phyloP scores from a whole-genome alignment of 2,888 invertebrate species.

The Epirrita christyi region DNA sequence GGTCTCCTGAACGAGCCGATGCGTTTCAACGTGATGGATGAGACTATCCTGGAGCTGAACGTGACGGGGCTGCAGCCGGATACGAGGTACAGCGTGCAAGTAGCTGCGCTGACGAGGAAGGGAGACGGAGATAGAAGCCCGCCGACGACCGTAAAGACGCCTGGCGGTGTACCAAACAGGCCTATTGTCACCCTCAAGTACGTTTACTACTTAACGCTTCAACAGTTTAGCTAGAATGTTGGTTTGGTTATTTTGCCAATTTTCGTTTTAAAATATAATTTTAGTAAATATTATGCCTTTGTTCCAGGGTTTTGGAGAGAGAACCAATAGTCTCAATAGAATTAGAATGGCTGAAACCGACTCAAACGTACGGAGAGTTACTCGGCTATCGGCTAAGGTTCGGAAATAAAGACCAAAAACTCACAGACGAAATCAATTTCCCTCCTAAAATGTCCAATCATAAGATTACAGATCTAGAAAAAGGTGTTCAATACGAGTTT shows the following conservation, averaged over 20 bases:
- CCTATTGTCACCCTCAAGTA: constrained; percentile 93
- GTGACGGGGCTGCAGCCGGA: constrained; percentile 97
- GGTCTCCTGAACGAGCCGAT: constrained; percentile 94
- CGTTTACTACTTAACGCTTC: constrained; percentile 49
- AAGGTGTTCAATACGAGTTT: constrained; percentile 98
- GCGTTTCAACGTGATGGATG: constrained; percentile 93
- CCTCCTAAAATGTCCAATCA: constrained; percentile 88
- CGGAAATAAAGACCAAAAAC: constrained; percentile 92
- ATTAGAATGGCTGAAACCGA: constrained; percentile 96
- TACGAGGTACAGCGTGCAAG: constrained; percentile 96
- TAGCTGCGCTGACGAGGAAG: constrained; percentile 97
- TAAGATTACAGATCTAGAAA: constrained; percentile 92
- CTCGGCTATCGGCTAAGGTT: constrained; percentile 94
- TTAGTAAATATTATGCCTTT: constrained; percentile 38
- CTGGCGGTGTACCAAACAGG: constrained; percentile 95
- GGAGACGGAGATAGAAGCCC: constrained; percentile 98
- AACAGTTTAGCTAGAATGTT: constrained; percentile 3
- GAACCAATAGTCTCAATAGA: constrained; percentile 95
- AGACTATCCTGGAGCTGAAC: constrained; percentile 90
- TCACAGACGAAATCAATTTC: constrained; percentile 88
- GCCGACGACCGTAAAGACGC: constrained; percentile 94
- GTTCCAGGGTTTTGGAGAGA: constrained; percentile 90
- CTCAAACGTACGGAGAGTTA: constrained; percentile 94
- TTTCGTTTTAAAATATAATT: constrained; percentile 6
- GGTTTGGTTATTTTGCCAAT: background rate